Evolutionary conservation across 2,113 vertebrate species (phyloP).

Genomic region (Irena cyanogastra): DNA sequence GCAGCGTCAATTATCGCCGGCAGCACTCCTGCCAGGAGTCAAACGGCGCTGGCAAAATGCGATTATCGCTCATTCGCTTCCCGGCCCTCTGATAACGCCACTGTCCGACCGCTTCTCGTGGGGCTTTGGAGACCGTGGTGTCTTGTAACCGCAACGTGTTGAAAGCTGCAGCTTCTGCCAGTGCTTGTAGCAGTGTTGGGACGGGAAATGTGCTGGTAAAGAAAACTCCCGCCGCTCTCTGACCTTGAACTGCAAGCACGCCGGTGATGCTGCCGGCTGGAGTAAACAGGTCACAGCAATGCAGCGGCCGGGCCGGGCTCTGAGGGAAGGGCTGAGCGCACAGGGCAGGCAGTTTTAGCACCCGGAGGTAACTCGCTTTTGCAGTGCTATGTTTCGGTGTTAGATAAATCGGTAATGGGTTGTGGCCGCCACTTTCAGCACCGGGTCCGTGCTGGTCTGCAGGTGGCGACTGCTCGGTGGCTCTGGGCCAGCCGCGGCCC

Average conservation of each 20-base stretch:
- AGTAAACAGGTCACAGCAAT: neutral
- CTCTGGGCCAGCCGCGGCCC: neutral
- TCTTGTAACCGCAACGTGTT: fast-evolving
- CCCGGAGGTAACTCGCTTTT: neutral
- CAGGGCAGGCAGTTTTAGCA: neutral
- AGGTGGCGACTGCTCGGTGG: neutral
- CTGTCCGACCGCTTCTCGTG: neutral
- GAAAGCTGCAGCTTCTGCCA: neutral
- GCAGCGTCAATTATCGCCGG: constrained; percentile 10
- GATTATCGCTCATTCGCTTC: neutral
- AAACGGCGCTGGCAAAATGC: neutral
- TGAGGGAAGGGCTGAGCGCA: neutral
- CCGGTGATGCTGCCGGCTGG: neutral
- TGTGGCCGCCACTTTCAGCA: neutral
- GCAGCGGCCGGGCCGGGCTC: neutral
- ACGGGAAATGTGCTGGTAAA: neutral
- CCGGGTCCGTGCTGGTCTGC: neutral
- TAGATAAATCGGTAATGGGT: neutral
- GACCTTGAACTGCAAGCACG: neutral
- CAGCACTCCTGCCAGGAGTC: neutral
- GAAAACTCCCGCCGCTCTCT: fast-evolving
- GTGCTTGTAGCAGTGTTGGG: fast-evolving
- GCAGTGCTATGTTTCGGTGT: neutral
- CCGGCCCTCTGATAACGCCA: neutral
- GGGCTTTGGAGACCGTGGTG: neutral